phyloP scores from a whole-genome alignment of 2,797 vertebrate species.

The Rhincodon typus region DNA sequence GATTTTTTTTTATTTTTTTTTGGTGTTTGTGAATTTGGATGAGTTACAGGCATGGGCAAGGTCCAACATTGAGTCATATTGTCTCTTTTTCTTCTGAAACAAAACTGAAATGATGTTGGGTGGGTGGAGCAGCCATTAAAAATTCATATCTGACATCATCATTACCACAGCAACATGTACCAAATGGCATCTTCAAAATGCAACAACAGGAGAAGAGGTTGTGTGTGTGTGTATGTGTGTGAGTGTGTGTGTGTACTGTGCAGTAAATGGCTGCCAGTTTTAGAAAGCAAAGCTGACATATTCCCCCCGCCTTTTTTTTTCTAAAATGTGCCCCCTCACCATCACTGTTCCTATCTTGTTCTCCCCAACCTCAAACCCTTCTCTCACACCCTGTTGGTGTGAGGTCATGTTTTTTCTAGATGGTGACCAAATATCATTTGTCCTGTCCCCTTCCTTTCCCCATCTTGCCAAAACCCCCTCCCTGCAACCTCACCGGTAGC shows the following conservation, averaged over 20 bases:
- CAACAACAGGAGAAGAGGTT: constrained; percentile 27
- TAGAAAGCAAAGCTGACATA: constrained; percentile 47
- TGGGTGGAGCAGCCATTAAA: constrained; percentile 58
- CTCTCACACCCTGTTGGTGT: constrained; percentile 62
- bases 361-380: constrained; percentile 45
- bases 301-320: constrained; percentile 49
- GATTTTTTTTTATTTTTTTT: background rate
- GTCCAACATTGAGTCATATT: constrained; percentile 43
- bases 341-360: constrained; percentile 42
- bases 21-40: background rate
- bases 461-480: background rate
- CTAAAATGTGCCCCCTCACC: constrained; percentile 36
- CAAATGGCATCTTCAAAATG: background rate
- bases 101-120: constrained; percentile 40
- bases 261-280: constrained; percentile 67
- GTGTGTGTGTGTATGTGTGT: constrained; percentile 38
- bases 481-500: constrained; percentile 47
- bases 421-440: constrained; percentile 79
- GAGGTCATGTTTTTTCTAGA: constrained; percentile 81
- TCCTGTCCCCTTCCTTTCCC: constrained; percentile 53
- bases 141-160: constrained; percentile 40
- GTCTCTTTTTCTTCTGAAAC: constrained; percentile 42
- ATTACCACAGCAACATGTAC: constrained; percentile 40
- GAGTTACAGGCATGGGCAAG: background rate
- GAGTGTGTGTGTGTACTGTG: constrained; percentile 37